phyloP scores from a whole-genome alignment of 35 echinoderm and acorn worm species.

The Heliocidaris erythrogramma region DNA sequence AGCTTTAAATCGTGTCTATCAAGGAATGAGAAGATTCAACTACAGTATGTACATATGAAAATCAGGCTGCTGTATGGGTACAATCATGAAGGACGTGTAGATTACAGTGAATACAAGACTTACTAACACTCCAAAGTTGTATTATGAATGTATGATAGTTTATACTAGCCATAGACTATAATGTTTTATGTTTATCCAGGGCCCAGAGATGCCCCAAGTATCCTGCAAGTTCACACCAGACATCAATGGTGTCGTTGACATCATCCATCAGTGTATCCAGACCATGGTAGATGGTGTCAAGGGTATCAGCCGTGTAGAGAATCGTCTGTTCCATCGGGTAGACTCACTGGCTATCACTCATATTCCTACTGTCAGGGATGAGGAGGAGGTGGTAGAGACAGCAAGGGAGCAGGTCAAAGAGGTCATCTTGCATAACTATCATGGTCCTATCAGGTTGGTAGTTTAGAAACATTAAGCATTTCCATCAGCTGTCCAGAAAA shows the following conservation, averaged over 20 bases:
- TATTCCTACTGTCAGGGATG: conserved; percentile 73
- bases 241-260: conserved; percentile 68
- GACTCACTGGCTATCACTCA: conserved; percentile 60
- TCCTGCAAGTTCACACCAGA: conserved; percentile 76
- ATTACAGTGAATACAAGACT: neutral
- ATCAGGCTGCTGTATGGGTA: neutral
- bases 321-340: conserved; percentile 62
- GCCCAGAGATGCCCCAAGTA: conserved; percentile 62
- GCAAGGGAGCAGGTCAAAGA: conserved; percentile 73
- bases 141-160: neutral
- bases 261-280: conserved; percentile 64
- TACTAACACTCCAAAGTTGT: neutral
- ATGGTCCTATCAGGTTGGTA: conserved; percentile 88
- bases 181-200: conserved; percentile 44
- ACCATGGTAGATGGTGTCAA: conserved; percentile 75
- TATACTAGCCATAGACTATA: neutral
- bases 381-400: conserved; percentile 77
- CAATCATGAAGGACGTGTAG: neutral
- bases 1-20: neutral
- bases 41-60: neutral
- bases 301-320: conserved; percentile 54
- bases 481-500: neutral
- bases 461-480: neutral
- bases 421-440: conserved; percentile 71
- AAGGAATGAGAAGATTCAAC: neutral